Evolutionary conservation across 1,140 invertebrate genomes (phyloP).

Genomic region (Pseudoatta argentina): DNA sequence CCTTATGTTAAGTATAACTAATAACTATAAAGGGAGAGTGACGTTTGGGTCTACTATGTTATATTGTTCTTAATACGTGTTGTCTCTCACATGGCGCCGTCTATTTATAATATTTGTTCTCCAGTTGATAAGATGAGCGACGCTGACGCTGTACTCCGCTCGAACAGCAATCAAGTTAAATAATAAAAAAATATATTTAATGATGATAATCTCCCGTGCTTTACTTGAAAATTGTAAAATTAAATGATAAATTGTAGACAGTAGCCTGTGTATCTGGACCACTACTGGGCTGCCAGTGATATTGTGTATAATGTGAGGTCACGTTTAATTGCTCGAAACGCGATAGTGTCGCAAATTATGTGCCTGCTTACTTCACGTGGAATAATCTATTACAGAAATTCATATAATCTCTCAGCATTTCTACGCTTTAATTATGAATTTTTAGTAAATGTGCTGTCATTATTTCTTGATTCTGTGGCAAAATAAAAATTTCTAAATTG

Average conservation of each 20-base stretch:
- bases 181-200: not conserved
- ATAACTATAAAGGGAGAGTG: not conserved
- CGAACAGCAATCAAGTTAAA: not conserved
- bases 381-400: conserved; percentile 24
- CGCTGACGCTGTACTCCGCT: not conserved
- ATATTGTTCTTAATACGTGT: conserved; percentile 32
- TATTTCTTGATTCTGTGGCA: not conserved
- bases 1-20: conserved; percentile 4
- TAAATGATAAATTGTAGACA: conserved; percentile 1
- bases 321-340: conserved; percentile 37
- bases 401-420: not conserved
- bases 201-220: conserved; percentile 10
- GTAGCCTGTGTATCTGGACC: not conserved
- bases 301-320: conserved; percentile 16
- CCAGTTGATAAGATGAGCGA: conserved; percentile 30
- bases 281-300: not conserved
- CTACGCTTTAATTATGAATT: conserved; percentile 3
- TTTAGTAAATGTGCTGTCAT: not conserved
- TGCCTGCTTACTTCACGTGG: conserved; percentile 10
- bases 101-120: conserved; percentile 53
- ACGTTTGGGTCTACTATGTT: not conserved
- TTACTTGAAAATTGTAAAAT: conserved; percentile 29
- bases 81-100: conserved; percentile 34
- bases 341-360: conserved; percentile 40
- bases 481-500: not conserved